phyloP scores from a whole-genome alignment of 2,113 vertebrate genomes.

The crab-eating macaque (Macaca fascicularis) region DNA sequence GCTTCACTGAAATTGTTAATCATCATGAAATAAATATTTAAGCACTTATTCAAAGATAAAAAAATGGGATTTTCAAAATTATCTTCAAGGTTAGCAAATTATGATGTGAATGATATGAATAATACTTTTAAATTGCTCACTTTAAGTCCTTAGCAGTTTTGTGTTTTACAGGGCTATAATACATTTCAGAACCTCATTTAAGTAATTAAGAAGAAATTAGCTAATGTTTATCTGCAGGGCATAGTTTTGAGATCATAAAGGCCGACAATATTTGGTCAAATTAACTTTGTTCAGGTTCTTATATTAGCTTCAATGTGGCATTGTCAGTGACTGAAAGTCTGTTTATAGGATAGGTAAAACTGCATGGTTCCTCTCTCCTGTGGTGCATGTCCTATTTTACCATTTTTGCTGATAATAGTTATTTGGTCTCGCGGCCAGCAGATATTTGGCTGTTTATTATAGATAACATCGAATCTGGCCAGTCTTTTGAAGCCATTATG shows the following conservation, averaged over 20 bases:
- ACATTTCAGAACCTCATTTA: neutral
- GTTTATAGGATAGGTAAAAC: neutral
- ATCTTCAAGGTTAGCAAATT: neutral
- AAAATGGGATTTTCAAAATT: neutral
- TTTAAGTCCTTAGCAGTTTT: neutral
- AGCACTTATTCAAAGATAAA: constrained; percentile 9
- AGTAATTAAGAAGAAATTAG: neutral
- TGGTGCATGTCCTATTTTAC: neutral
- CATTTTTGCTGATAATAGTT: neutral
- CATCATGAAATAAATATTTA: neutral
- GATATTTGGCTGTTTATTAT: neutral
- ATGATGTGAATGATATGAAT: neutral
- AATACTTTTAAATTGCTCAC: neutral
- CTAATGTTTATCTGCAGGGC: neutral
- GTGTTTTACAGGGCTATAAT: neutral
- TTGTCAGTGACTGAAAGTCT: neutral
- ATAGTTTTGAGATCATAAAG: neutral
- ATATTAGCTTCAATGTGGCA: neutral
- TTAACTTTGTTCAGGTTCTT: neutral
- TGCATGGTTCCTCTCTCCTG: neutral
- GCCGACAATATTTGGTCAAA: neutral
- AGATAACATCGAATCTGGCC: neutral
- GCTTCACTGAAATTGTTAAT: neutral
- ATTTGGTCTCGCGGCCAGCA: neutral
- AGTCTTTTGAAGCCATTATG: neutral